A percentile compares a stretch with the other conserved stretches of the same genome.
Evolutionary conservation across 2,888 invertebrate species (phyloP).

Genomic region (Pasiphila rectangulata): DNA sequence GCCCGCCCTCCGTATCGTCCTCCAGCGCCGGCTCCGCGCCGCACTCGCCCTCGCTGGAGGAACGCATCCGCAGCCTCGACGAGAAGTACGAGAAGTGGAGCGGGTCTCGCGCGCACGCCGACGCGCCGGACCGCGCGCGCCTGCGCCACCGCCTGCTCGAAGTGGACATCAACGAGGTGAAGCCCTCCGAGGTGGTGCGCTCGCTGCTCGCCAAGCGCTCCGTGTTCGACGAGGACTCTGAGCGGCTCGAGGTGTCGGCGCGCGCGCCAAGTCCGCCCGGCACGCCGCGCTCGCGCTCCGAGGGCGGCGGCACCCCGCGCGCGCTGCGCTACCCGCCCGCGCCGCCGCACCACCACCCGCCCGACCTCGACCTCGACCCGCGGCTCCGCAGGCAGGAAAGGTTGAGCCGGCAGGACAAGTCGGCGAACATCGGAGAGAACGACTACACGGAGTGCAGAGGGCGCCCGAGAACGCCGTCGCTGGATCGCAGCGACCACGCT

Average conservation of each 20-base stretch:
- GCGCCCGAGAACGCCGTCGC: conserved; percentile 81
- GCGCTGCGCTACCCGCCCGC: conserved; percentile 84
- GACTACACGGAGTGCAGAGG: conserved; percentile 48
- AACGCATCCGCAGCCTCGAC: conserved; percentile 94
- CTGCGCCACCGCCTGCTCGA: conserved; percentile 88
- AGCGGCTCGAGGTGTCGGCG: conserved; percentile 93
- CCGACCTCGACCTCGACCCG: conserved; percentile 59
- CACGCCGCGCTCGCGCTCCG: conserved; percentile 56
- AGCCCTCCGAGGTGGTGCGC: conserved; percentile 96
- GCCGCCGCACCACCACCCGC: conserved; percentile 77
- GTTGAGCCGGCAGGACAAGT: conserved; percentile 39
- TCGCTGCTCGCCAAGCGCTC: conserved; percentile 95
- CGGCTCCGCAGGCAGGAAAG: conserved; percentile 47
- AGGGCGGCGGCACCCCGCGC: conserved; percentile 55
- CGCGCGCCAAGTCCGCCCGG: conserved; percentile 85
- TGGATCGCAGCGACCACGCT: conserved; percentile 44
- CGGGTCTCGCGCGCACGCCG: conserved; percentile 80
- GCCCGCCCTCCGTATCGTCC: conserved; percentile 87
- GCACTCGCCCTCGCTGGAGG: conserved; percentile 89
- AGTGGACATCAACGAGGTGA: conserved; percentile 88
- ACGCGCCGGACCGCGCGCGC: conserved; percentile 80
- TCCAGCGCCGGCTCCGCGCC: conserved; percentile 88
- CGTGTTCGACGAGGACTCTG: conserved; percentile 97
- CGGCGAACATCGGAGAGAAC: conserved; percentile 47
- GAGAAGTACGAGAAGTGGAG: conserved; percentile 97